These are phyloP conservation scores for Temnothorax nylanderi DNA, from an alignment of 1,140 invertebrate species.

Conservation along the genomic window DNA sequence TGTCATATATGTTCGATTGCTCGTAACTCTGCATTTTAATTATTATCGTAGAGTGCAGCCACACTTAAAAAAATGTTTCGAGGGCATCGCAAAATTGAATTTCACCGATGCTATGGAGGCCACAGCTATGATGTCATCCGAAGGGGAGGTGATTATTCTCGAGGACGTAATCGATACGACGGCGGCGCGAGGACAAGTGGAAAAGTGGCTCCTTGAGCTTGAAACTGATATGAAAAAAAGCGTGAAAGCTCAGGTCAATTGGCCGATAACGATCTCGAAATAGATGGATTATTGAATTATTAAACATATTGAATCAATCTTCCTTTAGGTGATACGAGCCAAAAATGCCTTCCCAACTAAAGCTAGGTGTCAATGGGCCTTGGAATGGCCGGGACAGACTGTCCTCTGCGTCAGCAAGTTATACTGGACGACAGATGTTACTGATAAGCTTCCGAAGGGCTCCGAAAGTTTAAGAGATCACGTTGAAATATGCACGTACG, in stretches of 20 bases:
- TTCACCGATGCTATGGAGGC: conserved; percentile 96
- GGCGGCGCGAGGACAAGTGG: conserved; percentile 96
- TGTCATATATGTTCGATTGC: neutral
- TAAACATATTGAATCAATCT: neutral
- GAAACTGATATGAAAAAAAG: conserved; percentile 97
- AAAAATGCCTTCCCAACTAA: conserved; percentile 89
- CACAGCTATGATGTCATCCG: conserved; percentile 95
- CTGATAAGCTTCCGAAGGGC: conserved; percentile 89
- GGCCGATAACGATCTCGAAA: neutral
- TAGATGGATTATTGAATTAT: neutral
- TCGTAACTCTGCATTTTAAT: neutral
- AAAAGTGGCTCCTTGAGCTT: conserved; percentile 98
- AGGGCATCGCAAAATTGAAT: conserved; percentile 94
- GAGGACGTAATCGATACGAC: conserved; percentile 94
- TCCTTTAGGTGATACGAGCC: conserved; percentile 84
- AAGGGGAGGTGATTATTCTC: conserved; percentile 93
- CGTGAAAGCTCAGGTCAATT: conserved; percentile 89
- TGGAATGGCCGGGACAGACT: conserved; percentile 95
- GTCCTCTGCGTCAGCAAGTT: conserved; percentile 94
- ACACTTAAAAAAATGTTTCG: conserved; percentile 99
- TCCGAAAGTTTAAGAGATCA: conserved; percentile 86
- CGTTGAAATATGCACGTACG: conserved; percentile 86
- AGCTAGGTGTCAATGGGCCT: conserved; percentile 92
- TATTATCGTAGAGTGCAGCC: conserved; percentile 91
- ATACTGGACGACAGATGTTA: conserved; percentile 96